Conservation (phyloP, 1,140 invertebrate genomes). For the Bombus fervidus region DNA sequence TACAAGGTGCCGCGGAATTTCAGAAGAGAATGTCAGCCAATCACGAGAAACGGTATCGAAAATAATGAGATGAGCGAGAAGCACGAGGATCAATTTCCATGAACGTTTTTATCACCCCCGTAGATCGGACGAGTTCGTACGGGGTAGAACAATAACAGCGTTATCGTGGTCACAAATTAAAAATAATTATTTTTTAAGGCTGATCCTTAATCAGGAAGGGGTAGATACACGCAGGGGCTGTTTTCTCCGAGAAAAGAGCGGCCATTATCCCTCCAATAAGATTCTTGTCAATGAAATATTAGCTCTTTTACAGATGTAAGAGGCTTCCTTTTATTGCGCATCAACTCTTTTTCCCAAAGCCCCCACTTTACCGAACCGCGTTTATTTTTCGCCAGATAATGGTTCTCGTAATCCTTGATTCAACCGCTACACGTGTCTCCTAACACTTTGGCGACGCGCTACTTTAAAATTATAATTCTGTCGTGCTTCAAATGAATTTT, state of each 20-base stretch:
- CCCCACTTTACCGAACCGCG: conserved; percentile 53
- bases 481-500: not conserved
- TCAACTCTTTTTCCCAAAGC: conserved; percentile 77
- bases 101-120: conserved; percentile 40
- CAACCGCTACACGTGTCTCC: conserved; percentile 43
- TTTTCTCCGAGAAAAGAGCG: conserved; percentile 75
- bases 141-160: conserved; percentile 74
- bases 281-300: conserved; percentile 83
- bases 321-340: conserved; percentile 73
- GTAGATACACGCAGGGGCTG: conserved; percentile 41
- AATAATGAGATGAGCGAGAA: conserved; percentile 79
- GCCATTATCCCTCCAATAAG: conserved; percentile 79
- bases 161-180: conserved; percentile 82
- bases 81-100: conserved; percentile 68
- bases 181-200: conserved; percentile 83
- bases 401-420: conserved; percentile 55
- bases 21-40: conserved; percentile 72
- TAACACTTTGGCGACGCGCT: not conserved
- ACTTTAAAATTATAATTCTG: not conserved
- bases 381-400: conserved; percentile 61
- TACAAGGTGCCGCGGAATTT: conserved; percentile 17
- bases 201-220: conserved; percentile 77
- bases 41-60: conserved; percentile 75
- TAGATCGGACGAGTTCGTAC: conserved; percentile 22
- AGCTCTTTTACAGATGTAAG: conserved; percentile 79